Evolutionary conservation across 2,113 vertebrate genomes (phyloP).

Genomic region (Diphyllodes magnificus): DNA sequence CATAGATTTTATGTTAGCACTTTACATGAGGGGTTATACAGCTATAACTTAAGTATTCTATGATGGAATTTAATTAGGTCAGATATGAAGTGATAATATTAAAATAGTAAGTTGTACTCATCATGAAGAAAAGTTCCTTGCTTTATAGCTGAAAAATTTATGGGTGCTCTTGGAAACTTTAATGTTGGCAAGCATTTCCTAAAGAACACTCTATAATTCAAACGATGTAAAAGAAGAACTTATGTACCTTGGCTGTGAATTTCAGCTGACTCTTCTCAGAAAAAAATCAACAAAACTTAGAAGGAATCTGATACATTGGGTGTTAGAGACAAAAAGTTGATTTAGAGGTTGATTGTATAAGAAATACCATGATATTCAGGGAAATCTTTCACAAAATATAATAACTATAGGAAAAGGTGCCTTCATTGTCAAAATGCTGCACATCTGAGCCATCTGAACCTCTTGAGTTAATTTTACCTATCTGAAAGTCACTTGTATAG

Average conservation of each 20-base stretch:
- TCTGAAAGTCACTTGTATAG: neutral
- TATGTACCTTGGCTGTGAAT: neutral
- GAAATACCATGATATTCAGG: neutral
- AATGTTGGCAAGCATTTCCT: neutral
- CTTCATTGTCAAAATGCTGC: neutral
- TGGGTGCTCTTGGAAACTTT: neutral
- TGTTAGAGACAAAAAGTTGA: neutral
- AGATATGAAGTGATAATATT: slow-evolving; percentile 2
- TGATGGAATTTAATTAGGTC: slow-evolving; percentile 6
- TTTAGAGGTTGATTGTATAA: neutral
- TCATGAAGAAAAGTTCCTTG: neutral
- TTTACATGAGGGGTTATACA: neutral
- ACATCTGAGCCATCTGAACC: neutral
- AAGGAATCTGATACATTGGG: neutral
- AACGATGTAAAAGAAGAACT: neutral
- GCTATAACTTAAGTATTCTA: neutral
- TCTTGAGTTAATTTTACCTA: neutral
- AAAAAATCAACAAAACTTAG: neutral
- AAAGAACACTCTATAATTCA: neutral
- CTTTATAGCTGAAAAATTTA: neutral
- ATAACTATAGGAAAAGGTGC: neutral
- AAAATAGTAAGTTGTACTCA: neutral
- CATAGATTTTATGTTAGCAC: neutral
- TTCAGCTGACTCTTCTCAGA: neutral
- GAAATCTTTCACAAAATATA: neutral